phyloP scores from a whole-genome alignment of 1,140 invertebrate species.

The Meloidogyne floridensis region DNA sequence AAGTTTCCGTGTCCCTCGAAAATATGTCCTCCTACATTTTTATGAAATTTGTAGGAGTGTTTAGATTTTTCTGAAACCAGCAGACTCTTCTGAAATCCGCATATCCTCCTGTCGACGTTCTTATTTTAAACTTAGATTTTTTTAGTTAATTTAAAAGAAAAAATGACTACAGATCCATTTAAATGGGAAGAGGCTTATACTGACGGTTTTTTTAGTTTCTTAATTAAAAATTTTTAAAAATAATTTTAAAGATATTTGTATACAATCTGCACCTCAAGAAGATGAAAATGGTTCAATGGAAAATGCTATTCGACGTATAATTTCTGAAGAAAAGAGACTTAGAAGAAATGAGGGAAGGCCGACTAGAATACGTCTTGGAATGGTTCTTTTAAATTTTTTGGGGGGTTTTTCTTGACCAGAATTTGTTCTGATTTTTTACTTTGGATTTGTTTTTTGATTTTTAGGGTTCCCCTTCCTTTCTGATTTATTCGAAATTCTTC shows the following conservation, averaged over 20 bases:
- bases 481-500: no score
- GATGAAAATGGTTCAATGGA: slow-evolving; percentile 41
- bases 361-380: slow-evolving; percentile 37
- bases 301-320: slow-evolving; percentile 31
- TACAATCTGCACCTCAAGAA: slow-evolving; percentile 35
- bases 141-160: no score
- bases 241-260: slow-evolving; percentile 21
- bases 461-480: no score
- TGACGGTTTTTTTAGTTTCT: slow-evolving; percentile 31
- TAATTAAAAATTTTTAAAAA: slow-evolving; percentile 9
- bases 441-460: background rate
- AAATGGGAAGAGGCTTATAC: slow-evolving; percentile 46
- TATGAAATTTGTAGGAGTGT: no score
- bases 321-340: slow-evolving; percentile 37
- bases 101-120: no score
- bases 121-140: no score
- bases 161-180: slow-evolving; percentile 12
- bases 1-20: no score
- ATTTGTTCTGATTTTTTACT: background rate
- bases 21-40: no score
- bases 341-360: slow-evolving; percentile 36
- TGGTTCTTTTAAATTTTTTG: slow-evolving; percentile 21
- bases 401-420: background rate
- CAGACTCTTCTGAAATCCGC: no score
- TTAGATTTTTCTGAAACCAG: no score